Conservation (phyloP, 2,797 vertebrate species). For the Sitta carolinensis region DNA sequence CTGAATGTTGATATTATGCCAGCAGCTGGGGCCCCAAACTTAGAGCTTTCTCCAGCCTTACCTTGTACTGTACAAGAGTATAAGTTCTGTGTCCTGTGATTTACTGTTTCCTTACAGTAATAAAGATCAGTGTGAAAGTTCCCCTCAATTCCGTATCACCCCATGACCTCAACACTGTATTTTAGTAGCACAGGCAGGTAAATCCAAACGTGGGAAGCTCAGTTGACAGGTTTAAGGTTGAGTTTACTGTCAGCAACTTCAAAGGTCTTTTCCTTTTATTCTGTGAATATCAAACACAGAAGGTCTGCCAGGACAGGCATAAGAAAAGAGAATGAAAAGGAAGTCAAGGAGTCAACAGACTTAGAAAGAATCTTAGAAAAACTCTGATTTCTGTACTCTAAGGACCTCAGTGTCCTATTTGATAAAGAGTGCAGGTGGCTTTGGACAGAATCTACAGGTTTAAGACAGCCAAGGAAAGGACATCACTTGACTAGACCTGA, state of each 20-base stretch:
- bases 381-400: not conserved
- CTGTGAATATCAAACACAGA: not conserved
- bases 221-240: not conserved
- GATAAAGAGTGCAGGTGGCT: not conserved
- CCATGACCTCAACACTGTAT: not conserved
- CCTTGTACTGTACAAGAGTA: not conserved
- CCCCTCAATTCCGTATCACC: not conserved
- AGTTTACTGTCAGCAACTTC: not conserved
- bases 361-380: not conserved
- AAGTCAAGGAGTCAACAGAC: not conserved
- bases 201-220: not conserved
- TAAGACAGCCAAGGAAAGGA: not conserved
- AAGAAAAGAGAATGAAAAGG: not conserved
- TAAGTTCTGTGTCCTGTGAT: not conserved
- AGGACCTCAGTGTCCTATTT: not conserved
- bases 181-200: not conserved
- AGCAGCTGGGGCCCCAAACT: not conserved
- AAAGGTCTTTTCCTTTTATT: not conserved
- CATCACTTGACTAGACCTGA: not conserved
- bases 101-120: not conserved
- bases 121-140: not conserved
- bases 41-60: not conserved
- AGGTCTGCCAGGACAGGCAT: not conserved
- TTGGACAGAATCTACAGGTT: not conserved
- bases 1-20: not conserved